Evolutionary conservation across 2,888 invertebrate species (phyloP).

Genomic region (Phorcus lineatus): DNA sequence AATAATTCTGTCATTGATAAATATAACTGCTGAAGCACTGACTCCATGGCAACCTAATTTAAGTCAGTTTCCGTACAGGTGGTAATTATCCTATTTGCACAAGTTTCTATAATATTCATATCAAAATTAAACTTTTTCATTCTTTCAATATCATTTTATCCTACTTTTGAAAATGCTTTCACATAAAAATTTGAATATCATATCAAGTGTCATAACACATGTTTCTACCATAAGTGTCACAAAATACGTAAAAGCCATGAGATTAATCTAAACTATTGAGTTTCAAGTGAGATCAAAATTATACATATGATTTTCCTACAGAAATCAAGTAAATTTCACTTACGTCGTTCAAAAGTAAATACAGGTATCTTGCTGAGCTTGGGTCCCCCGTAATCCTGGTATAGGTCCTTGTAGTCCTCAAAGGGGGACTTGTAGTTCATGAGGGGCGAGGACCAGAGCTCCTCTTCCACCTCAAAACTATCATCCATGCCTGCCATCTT

Average conservation of each 20-base stretch:
- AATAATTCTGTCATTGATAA: no score
- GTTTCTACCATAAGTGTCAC: neutral
- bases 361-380: conserved; percentile 25
- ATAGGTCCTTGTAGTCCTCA: conserved; percentile 68
- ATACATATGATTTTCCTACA: no score
- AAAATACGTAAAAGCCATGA: no score
- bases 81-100: no score
- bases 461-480: conserved; percentile 46
- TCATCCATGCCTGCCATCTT: conserved; percentile 37
- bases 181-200: neutral
- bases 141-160: no score
- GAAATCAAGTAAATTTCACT: neutral
- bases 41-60: no score
- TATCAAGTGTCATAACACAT: neutral
- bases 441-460: conserved; percentile 65
- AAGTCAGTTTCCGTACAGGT: no score
- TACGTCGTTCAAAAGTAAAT: conserved; percentile 25
- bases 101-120: no score
- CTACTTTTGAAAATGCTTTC: neutral
- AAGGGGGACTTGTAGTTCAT: conserved; percentile 69
- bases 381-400: conserved; percentile 46
- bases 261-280: no score
- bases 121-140: no score
- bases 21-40: no score
- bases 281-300: neutral